Conservation (phyloP, 2,888 invertebrate species). For the Amorpha juglandis region DNA sequence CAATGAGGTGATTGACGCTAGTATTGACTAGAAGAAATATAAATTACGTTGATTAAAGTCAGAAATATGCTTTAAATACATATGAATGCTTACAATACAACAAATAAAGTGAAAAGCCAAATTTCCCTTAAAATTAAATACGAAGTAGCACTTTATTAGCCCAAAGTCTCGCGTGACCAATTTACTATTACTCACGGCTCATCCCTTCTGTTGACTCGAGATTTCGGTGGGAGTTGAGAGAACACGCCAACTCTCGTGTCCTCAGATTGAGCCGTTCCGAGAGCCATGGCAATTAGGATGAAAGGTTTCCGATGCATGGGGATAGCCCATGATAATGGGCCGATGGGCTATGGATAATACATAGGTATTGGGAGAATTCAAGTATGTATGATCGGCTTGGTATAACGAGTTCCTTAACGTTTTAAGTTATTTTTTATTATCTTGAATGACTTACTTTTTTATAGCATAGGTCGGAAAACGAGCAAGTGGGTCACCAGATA, state of each 20-base stretch:
- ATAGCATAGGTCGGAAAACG: too few species aligned
- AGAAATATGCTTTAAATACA: too few species aligned
- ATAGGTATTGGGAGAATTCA: not conserved
- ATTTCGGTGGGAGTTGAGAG: conserved; percentile 32
- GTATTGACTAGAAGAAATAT: too few species aligned
- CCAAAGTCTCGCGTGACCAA: conserved; percentile 34
- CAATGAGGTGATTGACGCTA: too few species aligned
- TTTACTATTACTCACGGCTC: conserved; percentile 41
- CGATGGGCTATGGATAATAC: too few species aligned
- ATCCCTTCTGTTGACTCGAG: conserved; percentile 38
- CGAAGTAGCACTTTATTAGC: not conserved
- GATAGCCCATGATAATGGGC: too few species aligned
- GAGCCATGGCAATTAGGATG: conserved; percentile 45
- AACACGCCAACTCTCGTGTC: conserved; percentile 48
- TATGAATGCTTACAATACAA: not conserved
- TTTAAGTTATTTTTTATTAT: too few species aligned
- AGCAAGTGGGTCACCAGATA: too few species aligned
- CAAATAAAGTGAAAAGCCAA: not conserved
- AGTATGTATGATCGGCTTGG: not conserved
- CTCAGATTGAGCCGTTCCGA: conserved; percentile 44
- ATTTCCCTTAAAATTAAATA: not conserved
- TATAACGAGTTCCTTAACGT: too few species aligned
- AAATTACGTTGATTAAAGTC: too few species aligned
- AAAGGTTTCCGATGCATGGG: conserved; percentile 35
- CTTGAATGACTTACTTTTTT: too few species aligned